phyloP scores from a whole-genome alignment of 2,797 vertebrate species.

The Adelosebastes latens region DNA sequence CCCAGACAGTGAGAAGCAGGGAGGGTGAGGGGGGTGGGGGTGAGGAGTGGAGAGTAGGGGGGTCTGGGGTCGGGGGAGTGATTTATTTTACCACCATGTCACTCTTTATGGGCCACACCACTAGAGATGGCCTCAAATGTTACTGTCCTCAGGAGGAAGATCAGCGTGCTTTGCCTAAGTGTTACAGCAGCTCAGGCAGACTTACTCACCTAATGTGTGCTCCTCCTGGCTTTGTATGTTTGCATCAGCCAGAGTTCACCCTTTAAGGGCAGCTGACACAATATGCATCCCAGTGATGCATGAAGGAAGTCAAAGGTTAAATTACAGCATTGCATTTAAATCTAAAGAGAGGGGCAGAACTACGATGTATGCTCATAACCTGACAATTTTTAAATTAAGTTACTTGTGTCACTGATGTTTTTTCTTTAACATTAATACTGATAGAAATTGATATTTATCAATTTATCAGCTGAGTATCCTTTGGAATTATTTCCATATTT shows the following conservation, averaged over 20 bases:
- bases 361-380: conserved; percentile 1
- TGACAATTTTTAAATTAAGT: conserved; percentile 23
- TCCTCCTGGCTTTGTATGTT: conserved; percentile 24
- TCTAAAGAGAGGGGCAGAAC: neutral
- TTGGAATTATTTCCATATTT: neutral
- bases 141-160: conserved; percentile 81
- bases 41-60: neutral
- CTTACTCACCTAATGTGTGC: conserved; percentile 22
- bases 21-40: neutral
- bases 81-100: conserved; percentile 81
- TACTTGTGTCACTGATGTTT: conserved; percentile 23
- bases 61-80: conserved; percentile 51
- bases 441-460: neutral
- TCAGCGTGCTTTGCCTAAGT: conserved; percentile 75
- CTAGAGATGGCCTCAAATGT: conserved; percentile 75
- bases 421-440: neutral
- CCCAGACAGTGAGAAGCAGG: conserved; percentile 50
- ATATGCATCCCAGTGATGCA: neutral
- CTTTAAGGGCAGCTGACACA: conserved; percentile 1
- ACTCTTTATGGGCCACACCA: conserved; percentile 78
- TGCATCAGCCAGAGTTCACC: conserved; percentile 24
- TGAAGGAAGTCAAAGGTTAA: conserved; percentile 16
- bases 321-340: conserved; percentile 18
- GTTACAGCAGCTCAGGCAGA: conserved; percentile 57
- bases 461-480: neutral